A percentile compares a stretch with the other conserved stretches of the same genome.
Conservation (phyloP, 2,888 invertebrate genomes). For the Pocota personata region DNA sequence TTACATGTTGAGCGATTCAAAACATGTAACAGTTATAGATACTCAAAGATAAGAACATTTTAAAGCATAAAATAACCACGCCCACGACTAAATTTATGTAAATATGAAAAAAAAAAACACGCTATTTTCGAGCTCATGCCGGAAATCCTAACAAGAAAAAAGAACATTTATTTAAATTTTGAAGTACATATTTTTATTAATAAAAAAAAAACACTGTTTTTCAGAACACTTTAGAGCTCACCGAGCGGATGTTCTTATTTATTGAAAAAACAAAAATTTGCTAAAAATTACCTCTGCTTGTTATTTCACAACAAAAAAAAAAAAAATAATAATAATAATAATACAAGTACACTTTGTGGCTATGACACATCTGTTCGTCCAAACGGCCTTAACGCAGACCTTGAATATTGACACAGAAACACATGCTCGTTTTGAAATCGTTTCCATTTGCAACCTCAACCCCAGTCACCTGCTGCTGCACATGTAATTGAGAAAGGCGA, state of each 20-base stretch:
- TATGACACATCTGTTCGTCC: conserved; percentile 21
- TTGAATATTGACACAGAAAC: conserved; percentile 35
- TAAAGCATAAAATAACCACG: too few species aligned
- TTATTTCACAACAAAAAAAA: background rate
- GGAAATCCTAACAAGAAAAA: background rate
- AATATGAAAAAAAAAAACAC: background rate
- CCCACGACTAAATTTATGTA: too few species aligned
- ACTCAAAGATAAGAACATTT: too few species aligned
- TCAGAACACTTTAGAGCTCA: background rate
- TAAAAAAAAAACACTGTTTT: background rate
- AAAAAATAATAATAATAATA: too few species aligned
- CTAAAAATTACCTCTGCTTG: conserved; percentile 19
- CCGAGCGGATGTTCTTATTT: conserved; percentile 33
- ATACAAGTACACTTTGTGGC: background rate
- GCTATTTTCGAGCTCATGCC: background rate
- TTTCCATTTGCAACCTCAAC: background rate
- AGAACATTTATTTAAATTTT: background rate
- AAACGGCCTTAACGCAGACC: conserved; percentile 19
- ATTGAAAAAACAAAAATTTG: background rate
- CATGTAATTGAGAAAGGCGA: conserved; percentile 18
- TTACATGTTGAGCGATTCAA: too few species aligned
- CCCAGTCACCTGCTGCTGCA: conserved; percentile 17
- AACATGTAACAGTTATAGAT: too few species aligned
- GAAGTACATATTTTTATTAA: background rate
- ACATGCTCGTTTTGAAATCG: background rate